Evolutionary conservation across 2,113 vertebrate genomes (phyloP).

Genomic region (Elgaria multicarinata): DNA sequence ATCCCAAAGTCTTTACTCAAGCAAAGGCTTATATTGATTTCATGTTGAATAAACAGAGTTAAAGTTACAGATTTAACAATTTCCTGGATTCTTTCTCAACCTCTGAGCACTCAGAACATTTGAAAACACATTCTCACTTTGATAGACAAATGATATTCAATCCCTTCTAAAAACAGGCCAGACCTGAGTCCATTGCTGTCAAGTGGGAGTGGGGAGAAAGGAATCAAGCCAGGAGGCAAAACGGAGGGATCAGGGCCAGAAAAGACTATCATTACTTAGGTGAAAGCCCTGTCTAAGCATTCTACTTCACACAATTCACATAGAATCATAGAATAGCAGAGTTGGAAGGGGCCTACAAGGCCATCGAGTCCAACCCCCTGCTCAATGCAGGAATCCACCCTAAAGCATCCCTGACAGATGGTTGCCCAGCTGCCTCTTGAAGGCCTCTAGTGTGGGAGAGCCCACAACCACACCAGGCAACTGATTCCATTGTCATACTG

Average conservation of each 20-base stretch:
- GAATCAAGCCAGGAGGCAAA: background rate
- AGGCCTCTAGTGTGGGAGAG: too few species aligned
- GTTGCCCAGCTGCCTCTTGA: too few species aligned
- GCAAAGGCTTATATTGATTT: conserved; percentile 15
- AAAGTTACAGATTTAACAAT: conserved; percentile 1
- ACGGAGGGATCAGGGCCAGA: background rate
- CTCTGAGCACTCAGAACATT: background rate
- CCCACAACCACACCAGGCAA: too few species aligned
- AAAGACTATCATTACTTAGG: background rate
- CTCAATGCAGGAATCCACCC: too few species aligned
- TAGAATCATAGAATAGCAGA: too few species aligned
- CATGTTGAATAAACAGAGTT: background rate
- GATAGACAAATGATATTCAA: background rate
- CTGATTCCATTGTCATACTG: too few species aligned
- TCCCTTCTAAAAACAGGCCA: background rate
- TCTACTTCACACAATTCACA: background rate
- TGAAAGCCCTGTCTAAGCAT: background rate
- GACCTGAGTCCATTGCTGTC: too few species aligned
- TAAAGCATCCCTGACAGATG: too few species aligned
- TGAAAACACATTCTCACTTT: background rate
- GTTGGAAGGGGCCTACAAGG: too few species aligned
- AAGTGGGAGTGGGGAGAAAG: background rate
- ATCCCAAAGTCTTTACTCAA: background rate
- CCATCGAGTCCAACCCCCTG: too few species aligned
- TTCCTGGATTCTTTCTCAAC: background rate